phyloP scores from a whole-genome alignment of 2,797 vertebrate genomes.

The Acanthiza pusilla region DNA sequence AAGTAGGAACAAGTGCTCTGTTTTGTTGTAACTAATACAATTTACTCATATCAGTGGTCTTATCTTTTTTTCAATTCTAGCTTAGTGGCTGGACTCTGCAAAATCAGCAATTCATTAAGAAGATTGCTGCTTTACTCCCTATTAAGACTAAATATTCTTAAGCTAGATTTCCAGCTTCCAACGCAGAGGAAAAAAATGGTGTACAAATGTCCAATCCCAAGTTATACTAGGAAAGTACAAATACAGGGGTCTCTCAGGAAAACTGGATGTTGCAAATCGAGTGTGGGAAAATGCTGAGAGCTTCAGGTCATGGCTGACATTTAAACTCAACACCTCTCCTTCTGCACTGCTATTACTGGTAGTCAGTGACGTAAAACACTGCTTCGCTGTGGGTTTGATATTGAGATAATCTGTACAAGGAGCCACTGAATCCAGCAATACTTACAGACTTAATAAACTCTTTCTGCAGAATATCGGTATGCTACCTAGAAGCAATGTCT shows the following conservation, averaged over 20 bases:
- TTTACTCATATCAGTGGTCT: not conserved
- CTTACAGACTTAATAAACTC: not conserved
- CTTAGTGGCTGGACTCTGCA: not conserved
- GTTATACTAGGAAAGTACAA: not conserved
- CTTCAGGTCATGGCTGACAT: constrained; percentile 58
- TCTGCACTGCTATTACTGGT: constrained; percentile 21
- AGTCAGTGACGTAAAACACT: constrained; percentile 17
- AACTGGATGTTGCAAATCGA: not conserved
- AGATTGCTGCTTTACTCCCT: not conserved
- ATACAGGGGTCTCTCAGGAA: constrained; percentile 35
- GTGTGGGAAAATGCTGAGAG: constrained; percentile 54
- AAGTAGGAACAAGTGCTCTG: not conserved
- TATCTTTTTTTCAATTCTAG: not conserved
- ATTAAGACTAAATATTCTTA: not conserved
- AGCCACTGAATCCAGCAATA: not conserved
- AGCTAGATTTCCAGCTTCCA: not conserved
- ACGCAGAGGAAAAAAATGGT: not conserved
- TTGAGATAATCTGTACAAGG: not conserved
- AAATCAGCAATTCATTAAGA: not conserved
- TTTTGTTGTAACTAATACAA: not conserved
- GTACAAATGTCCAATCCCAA: not conserved
- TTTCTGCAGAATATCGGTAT: not conserved
- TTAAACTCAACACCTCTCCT: constrained; percentile 62
- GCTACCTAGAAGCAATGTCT: not conserved
- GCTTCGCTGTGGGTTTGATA: not conserved